Evolutionary conservation across 2,113 vertebrate species (phyloP), one percentile per base, ranked within the genome.

Genomic region (Lophura nycthemera): DNA sequence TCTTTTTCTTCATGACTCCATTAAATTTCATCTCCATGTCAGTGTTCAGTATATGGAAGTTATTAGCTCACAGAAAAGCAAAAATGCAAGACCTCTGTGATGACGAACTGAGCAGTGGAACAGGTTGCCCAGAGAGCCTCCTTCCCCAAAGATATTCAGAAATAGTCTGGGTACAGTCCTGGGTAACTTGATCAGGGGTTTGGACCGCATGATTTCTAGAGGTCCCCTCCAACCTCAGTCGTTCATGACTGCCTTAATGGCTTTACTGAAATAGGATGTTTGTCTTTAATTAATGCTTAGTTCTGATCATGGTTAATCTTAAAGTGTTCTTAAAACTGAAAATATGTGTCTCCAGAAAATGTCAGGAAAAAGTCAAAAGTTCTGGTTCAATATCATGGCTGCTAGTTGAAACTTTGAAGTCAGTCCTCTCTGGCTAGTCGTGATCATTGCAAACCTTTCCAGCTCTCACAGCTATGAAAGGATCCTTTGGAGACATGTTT

Each of bases 1-100:
- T 95, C 79, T 88, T 94, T 91, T 91, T 95, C 40, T 1, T 95
- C 57, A 54, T 88, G 13, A 81, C 36, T 86, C 80, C 22, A 43
- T 88, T 79, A 92, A 91, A 91, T 93, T 91, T 92, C 40, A 48
- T 75, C 69, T 90, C 22, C 67, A 40, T 52, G 22, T 14, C 57
- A 88, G 72, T 71, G 60, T 76, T 88, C 71, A 42, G 20, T 91
- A 45, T 57, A 67, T 90, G 91, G 80, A 90, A 90, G 30, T 86
- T 83, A 59, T 95, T 83, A 93, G 48, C 25, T 83, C 61, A 78
- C 13, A 78, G 61, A 69, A 57, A 90, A 92, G 43, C 52, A 73
- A 75, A 91, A 88, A 59, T 78, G 64, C 12, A 16, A 56, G 2
- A n/a, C 30, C 56, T 57, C 30, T n/a, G 17, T n/a, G 56, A n/a